phyloP scores from a whole-genome alignment of 2,113 vertebrate species.

The Mus spicilegus region DNA sequence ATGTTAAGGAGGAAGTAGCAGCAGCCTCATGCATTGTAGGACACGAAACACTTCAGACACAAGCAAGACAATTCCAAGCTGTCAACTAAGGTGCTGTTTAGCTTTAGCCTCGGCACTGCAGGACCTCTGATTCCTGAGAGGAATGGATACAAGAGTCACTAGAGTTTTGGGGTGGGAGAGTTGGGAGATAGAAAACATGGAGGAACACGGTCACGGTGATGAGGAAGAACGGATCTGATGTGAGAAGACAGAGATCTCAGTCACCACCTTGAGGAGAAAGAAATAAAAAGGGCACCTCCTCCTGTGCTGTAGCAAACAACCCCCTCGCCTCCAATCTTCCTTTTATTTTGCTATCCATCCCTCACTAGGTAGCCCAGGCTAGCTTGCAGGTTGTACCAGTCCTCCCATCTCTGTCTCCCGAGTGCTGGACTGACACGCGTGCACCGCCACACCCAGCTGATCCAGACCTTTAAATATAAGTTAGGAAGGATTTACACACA shows the following conservation, averaged over 20 bases:
- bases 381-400: not conserved
- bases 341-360: not conserved
- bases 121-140: not conserved
- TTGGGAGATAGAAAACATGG: not conserved
- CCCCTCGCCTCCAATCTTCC: too few species aligned
- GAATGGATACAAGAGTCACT: not conserved
- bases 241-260: not conserved
- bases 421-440: not conserved
- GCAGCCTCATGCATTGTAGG: not conserved
- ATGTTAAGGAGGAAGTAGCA: not conserved
- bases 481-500: not conserved
- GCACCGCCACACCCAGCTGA: not conserved
- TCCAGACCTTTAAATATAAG: not conserved
- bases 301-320: not conserved
- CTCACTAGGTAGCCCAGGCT: not conserved
- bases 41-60: constrained; percentile 36
- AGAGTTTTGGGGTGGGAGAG: not conserved
- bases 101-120: too few species aligned
- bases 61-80: constrained; percentile 7
- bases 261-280: not conserved
- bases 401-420: not conserved
- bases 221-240: not conserved
- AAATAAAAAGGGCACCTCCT: not conserved
- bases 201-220: not conserved
- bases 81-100: not conserved